phyloP scores from a whole-genome alignment of 1,140 invertebrate genomes.

The Drosophila nigromelanica region DNA sequence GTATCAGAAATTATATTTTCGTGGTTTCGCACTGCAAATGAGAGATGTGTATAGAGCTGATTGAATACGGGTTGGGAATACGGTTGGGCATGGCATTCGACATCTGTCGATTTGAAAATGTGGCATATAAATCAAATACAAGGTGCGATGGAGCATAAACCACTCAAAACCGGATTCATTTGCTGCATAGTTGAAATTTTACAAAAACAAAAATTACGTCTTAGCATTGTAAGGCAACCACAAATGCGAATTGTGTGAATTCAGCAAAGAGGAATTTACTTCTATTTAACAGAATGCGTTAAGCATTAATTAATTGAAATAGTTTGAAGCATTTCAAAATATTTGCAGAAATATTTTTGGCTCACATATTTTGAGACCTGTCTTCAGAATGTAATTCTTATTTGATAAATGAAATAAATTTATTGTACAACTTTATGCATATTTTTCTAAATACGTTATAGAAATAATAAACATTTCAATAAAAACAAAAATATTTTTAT shows the following conservation, averaged over 20 bases:
- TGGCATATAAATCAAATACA: conserved; percentile 71
- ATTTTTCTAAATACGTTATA: too few relatives aligned
- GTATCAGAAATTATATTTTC: conserved; percentile 29
- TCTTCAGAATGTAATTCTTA: too few relatives aligned
- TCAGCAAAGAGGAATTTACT: background rate
- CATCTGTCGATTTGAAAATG: conserved; percentile 19
- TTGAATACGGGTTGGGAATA: conserved; percentile 16
- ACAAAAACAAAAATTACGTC: background rate
- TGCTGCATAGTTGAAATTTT: background rate
- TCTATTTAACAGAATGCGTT: conserved; percentile 14
- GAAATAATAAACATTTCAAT: too few relatives aligned
- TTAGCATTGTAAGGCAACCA: background rate
- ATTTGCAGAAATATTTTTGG: conserved; percentile 12
- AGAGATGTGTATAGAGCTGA: conserved; percentile 25
- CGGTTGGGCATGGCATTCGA: conserved; percentile 17
- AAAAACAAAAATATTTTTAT: background rate
- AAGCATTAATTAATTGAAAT: conserved; percentile 39
- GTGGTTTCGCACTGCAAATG: conserved; percentile 24
- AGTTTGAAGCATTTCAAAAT: conserved; percentile 16
- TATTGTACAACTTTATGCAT: background rate
- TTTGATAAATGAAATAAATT: background rate
- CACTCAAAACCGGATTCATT: conserved; percentile 15
- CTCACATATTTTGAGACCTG: too few relatives aligned
- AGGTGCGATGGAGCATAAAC: conserved; percentile 39
- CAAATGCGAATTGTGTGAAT: background rate